Evolutionary conservation across 92 coral and sea anemone species (phyloP).

Genomic region (Phenganax marumi): DNA sequence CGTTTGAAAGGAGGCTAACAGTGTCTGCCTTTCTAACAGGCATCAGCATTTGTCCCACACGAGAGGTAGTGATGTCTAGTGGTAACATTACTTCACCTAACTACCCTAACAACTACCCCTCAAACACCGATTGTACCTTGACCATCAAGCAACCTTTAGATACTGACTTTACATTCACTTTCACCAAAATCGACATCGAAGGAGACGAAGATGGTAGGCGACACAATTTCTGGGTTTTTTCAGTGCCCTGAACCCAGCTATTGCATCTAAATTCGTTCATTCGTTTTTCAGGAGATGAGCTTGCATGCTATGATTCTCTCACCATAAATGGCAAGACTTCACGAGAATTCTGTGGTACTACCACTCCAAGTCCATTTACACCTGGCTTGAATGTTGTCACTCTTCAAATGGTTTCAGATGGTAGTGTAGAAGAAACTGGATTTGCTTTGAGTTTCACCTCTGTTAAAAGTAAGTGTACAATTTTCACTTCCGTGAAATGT

Average conservation of each 20-base stretch:
- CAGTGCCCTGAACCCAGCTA: not conserved
- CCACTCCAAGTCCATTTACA: slow-evolving; percentile 42
- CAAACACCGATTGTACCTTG: slow-evolving; percentile 44
- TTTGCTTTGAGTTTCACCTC: slow-evolving; percentile 50
- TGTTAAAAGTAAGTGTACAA: slow-evolving; percentile 21
- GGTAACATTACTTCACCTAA: slow-evolving; percentile 41
- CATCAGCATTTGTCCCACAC: slow-evolving; percentile 60
- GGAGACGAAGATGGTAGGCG: slow-evolving; percentile 53
- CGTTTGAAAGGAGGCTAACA: not conserved
- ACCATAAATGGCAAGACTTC: slow-evolving; percentile 44
- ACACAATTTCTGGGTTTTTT: not conserved
- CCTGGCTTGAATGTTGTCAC: slow-evolving; percentile 48
- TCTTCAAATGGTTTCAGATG: slow-evolving; percentile 43
- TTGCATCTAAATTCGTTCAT: not conserved
- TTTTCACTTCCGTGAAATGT: too few relatives aligned
- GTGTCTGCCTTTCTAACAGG: slow-evolving; percentile 29
- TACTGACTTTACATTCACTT: slow-evolving; percentile 36
- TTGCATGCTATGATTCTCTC: slow-evolving; percentile 44
- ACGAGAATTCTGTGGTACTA: slow-evolving; percentile 47
- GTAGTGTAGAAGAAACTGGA: slow-evolving; percentile 33
- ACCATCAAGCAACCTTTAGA: slow-evolving; percentile 50
- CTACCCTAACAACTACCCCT: slow-evolving; percentile 7
- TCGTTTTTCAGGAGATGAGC: slow-evolving; percentile 51
- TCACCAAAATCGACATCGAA: slow-evolving; percentile 26
- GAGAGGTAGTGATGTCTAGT: slow-evolving; percentile 34